Base-by-base conservation (phyloP, 2,113 vertebrate genomes). In the Grallaria varia region DNA sequence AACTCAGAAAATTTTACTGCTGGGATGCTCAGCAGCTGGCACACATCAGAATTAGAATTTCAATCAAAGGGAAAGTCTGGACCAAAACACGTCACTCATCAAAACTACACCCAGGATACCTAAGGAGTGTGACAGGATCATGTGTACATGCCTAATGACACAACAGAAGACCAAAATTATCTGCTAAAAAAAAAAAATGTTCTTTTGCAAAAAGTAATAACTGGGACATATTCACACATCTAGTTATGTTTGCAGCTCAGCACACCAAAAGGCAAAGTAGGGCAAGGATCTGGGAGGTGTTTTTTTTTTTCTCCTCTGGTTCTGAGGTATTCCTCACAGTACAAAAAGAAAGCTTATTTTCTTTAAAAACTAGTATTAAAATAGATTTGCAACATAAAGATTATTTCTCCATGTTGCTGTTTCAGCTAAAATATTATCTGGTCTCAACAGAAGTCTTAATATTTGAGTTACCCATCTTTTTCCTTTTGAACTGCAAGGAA, bases 381-480 rank as follows among this genome's bases (percentile, higher is more conserved):
- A 83, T 23, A 73, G 28, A 24, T 35, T 44, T 68, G 35, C 10
- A 40, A 14, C 35, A 49, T 44, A 77, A 64, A 55, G 31, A 52
- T 40, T 16, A 10, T 24, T 64, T 73, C 21, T 69, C 74, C 39
- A 62, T 8, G 8, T 33, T 67, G 23, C 35, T 74, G 12, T 72
- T 91, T 16, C 67, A 91, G 60, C 73, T 67, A 55, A 76, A 78
- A 42, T 59, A 78, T 71, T 91, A 76, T 84, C 67, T 80, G 40
- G n/a, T 64, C 35, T 79, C 49, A 90, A 44, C 66, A 88, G 75
- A 71, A 87, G 24, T 83, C 37, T 52, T 78, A 87, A 37, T 58
- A 76, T 79, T 91, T 69, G 75, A 90, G 74, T 53, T 74, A 76
- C 14, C 18, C 12, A 12, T 50, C 22, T 53, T 37, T 66, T 66